Evolutionary conservation across 2,113 vertebrate species (phyloP).

Genomic region (Proteles cristata): DNA sequence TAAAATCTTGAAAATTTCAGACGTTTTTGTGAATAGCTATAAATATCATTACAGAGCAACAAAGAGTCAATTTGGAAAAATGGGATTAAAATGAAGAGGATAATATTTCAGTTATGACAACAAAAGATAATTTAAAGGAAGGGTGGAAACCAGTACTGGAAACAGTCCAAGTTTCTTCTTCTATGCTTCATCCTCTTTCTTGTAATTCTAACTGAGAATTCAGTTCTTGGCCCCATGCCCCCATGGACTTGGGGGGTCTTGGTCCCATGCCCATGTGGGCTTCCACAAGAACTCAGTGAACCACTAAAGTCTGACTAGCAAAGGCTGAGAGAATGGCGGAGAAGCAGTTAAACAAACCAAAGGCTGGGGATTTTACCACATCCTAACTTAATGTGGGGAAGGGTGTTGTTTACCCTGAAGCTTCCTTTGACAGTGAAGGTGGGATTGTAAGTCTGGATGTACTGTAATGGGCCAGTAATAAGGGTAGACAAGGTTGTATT

Average conservation of each 20-base stretch:
- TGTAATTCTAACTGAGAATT: background rate
- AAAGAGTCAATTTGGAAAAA: constrained; percentile 2
- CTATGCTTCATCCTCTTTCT: background rate
- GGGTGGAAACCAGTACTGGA: background rate
- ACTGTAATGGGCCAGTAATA: background rate
- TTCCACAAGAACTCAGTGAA: background rate
- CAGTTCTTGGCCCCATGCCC: background rate
- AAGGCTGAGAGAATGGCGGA: background rate
- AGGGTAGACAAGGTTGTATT: background rate
- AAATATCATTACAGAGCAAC: background rate
- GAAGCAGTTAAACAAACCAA: background rate
- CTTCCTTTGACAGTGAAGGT: background rate
- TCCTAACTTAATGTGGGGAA: background rate
- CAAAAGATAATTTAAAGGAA: background rate
- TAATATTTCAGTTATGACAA: background rate
- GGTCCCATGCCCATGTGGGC: background rate
- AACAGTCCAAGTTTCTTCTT: background rate
- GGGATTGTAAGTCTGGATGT: background rate
- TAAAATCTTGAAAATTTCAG: background rate
- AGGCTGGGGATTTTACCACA: background rate
- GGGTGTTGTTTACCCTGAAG: background rate
- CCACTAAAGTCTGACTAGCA: background rate
- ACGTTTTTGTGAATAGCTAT: background rate
- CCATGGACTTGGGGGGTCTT: background rate
- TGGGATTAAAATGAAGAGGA: background rate